phyloP scores from a whole-genome alignment of 2,113 vertebrate species.

The Rhea pennata region DNA sequence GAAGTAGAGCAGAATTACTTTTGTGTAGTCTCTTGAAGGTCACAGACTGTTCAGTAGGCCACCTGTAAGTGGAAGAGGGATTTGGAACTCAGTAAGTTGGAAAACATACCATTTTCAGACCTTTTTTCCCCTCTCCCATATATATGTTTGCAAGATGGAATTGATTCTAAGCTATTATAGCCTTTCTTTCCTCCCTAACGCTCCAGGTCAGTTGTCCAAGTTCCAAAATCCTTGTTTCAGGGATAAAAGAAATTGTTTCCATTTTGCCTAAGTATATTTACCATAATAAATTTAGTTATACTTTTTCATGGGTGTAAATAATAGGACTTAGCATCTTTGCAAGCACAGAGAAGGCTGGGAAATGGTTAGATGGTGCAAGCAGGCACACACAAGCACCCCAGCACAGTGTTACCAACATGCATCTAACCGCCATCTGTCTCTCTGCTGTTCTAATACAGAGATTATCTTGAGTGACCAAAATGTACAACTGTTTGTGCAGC shows the following conservation, averaged over 20 bases:
- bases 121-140: background rate
- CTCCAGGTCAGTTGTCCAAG: background rate
- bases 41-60: background rate
- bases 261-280: background rate
- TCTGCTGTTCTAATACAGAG: background rate
- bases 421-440: background rate
- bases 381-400: background rate
- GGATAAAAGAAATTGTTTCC: background rate
- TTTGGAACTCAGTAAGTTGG: background rate
- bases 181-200: background rate
- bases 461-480: slow-evolving; percentile 60
- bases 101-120: background rate
- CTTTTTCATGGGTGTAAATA: background rate
- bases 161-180: background rate
- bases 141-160: background rate
- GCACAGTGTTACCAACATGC: background rate
- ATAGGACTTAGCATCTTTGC: background rate
- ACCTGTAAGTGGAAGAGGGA: background rate
- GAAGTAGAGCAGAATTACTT: background rate
- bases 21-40: background rate
- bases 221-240: slow-evolving; percentile 17
- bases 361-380: background rate
- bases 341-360: background rate
- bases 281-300: background rate
- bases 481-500: slow-evolving; percentile 38